These are phyloP conservation scores for Bombus fervidus DNA, from an alignment of 1,140 invertebrate species.

Conservation along the genomic window DNA sequence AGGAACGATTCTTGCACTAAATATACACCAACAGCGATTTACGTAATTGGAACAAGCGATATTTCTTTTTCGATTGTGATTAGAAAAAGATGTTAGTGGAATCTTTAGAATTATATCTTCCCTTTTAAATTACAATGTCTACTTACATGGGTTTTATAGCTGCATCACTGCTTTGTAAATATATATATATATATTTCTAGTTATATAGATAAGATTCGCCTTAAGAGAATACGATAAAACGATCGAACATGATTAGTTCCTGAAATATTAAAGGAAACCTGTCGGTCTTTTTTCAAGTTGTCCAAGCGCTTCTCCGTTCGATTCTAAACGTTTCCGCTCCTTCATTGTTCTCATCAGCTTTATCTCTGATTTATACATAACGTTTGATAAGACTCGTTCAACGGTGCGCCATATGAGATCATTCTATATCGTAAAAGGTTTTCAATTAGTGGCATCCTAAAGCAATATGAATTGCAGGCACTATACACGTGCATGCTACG, in stretches of 20 bases:
- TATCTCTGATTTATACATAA: background rate
- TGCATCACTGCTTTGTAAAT: too few species aligned
- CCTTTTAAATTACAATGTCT: too few species aligned
- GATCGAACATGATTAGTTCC: background rate
- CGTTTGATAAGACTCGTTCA: background rate
- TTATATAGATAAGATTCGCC: background rate
- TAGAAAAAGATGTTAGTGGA: background rate
- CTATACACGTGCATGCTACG: too few species aligned
- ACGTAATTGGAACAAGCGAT: background rate
- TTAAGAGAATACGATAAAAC: background rate
- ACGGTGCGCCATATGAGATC: background rate
- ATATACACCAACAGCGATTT: background rate
- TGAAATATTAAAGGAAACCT: background rate
- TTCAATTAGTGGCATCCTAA: background rate
- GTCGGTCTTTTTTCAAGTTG: background rate
- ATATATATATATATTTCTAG: too few species aligned
- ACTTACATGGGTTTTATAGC: too few species aligned
- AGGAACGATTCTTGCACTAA: too few species aligned
- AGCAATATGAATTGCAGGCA: background rate
- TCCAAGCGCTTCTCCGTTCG: background rate
- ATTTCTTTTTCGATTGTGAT: background rate
- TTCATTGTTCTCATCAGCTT: background rate
- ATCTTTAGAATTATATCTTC: too few species aligned
- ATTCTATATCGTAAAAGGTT: background rate
- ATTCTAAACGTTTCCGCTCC: background rate